A percentile compares a stretch with the other conserved stretches of the same genome.
Conservation (phyloP, 2,888 invertebrate species). For the Xylophagus ater region DNA sequence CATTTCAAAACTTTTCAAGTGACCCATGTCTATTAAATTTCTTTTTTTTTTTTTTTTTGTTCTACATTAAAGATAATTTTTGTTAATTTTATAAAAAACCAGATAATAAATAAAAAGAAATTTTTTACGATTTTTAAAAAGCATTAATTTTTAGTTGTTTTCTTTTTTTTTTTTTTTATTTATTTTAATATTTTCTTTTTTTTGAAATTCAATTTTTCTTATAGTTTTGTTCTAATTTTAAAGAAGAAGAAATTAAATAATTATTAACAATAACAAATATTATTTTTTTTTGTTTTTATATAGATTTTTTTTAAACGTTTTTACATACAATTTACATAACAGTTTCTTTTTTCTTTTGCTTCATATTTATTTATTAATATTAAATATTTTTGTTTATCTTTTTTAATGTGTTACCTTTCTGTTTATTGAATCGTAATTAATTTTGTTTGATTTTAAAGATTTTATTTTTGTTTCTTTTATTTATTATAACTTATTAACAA, state of each 20-base stretch:
- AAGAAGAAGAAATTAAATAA: constrained; percentile 13
- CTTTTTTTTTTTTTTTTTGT: neutral
- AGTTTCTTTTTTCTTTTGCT: constrained; percentile 8
- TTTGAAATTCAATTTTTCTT: constrained; percentile 6
- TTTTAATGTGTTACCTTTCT: neutral
- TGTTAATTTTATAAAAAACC: constrained; percentile 5
- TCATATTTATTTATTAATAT: neutral
- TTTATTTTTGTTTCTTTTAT: too few relatives aligned
- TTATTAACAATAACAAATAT: constrained; percentile 17
- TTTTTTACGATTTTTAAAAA: constrained; percentile 1
- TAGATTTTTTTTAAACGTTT: constrained; percentile 15
- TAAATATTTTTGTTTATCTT: neutral
- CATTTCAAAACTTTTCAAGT: neutral
- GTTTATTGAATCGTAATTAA: neutral
- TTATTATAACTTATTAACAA: too few relatives aligned
- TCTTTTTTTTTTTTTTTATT: constrained; percentile 6
- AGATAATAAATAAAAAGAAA: neutral
- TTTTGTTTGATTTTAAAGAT: neutral
- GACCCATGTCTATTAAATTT: neutral
- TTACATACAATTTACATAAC: constrained; percentile 18
- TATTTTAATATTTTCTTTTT: constrained; percentile 4
- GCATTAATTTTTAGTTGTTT: constrained; percentile 1
- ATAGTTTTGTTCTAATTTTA: constrained; percentile 7
- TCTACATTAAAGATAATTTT: neutral
- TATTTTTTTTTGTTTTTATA: too few relatives aligned